Conservation (phyloP, 2,797 vertebrate species). For the Poecilia velifera region DNA sequence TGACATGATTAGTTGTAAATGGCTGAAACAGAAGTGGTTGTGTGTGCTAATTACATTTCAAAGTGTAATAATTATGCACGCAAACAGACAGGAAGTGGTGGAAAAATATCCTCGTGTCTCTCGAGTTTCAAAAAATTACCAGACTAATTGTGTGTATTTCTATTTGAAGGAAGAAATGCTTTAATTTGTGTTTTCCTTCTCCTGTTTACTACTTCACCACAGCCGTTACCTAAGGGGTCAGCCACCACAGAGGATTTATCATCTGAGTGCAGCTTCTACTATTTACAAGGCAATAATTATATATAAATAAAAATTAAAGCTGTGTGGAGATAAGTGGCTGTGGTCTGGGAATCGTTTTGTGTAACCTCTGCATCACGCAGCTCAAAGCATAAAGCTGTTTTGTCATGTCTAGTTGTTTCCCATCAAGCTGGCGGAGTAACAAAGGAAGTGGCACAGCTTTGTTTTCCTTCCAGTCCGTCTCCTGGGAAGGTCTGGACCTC, state of each 20-base stretch:
- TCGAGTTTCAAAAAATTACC: slow-evolving; percentile 41
- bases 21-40: slow-evolving; percentile 53
- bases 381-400: slow-evolving; percentile 55
- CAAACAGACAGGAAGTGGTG: slow-evolving; percentile 41
- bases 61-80: slow-evolving; percentile 63
- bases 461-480: slow-evolving; percentile 32
- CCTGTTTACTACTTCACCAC: slow-evolving; percentile 42
- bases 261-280: slow-evolving; percentile 66
- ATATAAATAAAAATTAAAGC: slow-evolving; percentile 52
- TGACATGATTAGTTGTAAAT: slow-evolving; percentile 55
- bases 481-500: slow-evolving; percentile 40
- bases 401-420: slow-evolving; percentile 53
- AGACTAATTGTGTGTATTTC: slow-evolving; percentile 58
- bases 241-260: slow-evolving; percentile 75
- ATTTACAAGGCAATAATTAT: slow-evolving; percentile 73
- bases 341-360: slow-evolving; percentile 64
- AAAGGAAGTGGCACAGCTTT: slow-evolving; percentile 48
- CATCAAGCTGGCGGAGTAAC: slow-evolving; percentile 55
- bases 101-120: slow-evolving; percentile 37
- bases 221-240: slow-evolving; percentile 43
- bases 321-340: slow-evolving; percentile 59
- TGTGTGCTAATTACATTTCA: slow-evolving; percentile 53
- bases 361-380: slow-evolving; percentile 61
- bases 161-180: slow-evolving; percentile 39
- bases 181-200: slow-evolving; percentile 47